These are phyloP conservation scores for Rhabdophis nuchalis DNA, from an alignment of 2,797 vertebrate species.

Conservation along the genomic window DNA sequence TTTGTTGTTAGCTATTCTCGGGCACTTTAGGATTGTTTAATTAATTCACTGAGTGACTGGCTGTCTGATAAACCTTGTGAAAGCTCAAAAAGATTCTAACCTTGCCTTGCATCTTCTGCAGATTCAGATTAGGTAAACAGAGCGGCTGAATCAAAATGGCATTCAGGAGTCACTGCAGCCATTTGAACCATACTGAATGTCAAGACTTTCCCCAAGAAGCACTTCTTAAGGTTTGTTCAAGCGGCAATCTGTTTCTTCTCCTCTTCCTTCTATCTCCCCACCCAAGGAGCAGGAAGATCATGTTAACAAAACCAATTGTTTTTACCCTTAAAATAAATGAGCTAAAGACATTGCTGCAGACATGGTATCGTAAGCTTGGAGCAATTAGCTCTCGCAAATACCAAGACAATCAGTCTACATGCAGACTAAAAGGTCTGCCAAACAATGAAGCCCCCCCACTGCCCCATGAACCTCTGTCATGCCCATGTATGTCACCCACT, in stretches of 20 bases:
- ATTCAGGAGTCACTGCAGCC: neutral
- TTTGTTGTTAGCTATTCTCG: neutral
- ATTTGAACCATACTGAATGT: neutral
- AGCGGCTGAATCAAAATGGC: neutral
- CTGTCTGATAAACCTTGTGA: neutral
- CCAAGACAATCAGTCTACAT: conserved; percentile 73
- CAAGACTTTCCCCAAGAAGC: neutral
- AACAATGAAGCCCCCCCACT: conserved; percentile 68
- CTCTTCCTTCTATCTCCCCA: neutral
- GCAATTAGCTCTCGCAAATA: conserved; percentile 73
- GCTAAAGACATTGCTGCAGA: neutral
- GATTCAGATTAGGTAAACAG: neutral
- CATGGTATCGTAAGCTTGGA: conserved; percentile 56
- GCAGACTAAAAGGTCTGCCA: conserved; percentile 74
- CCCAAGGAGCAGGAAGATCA: neutral
- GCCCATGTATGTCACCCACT: conserved; percentile 15
- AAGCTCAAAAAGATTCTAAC: neutral
- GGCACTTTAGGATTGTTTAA: neutral
- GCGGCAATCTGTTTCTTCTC: neutral
- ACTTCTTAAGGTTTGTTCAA: neutral
- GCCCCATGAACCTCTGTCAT: conserved; percentile 68
- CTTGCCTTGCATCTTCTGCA: neutral
- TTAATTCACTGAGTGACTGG: neutral
- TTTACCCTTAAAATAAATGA: conserved; percentile 6
- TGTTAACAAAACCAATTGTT: neutral